phyloP scores from a whole-genome alignment of 1,140 invertebrate species.

The Chelonus insularis region DNA sequence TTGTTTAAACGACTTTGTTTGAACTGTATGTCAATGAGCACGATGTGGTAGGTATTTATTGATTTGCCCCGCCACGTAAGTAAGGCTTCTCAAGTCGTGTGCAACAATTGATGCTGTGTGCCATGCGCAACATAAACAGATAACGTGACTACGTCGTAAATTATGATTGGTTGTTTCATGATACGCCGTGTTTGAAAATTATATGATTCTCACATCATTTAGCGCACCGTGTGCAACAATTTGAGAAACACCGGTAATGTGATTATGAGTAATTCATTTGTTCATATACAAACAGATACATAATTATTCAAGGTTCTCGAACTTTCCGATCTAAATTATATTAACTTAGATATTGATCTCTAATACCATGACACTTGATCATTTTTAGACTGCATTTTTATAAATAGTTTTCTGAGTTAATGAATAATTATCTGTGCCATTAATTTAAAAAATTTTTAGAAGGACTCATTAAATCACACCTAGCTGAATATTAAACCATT shows the following conservation, averaged over 20 bases:
- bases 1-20: neutral
- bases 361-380: no score
- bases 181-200: no score
- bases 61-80: neutral
- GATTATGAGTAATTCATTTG: neutral
- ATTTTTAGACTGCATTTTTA: no score
- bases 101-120: neutral
- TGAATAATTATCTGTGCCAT: no score
- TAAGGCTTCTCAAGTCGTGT: neutral
- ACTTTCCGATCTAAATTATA: neutral
- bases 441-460: no score
- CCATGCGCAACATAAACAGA: neutral
- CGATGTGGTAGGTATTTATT: neutral
- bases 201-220: no score
- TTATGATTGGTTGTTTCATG: no score
- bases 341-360: neutral
- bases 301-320: neutral
- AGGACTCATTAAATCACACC: no score
- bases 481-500: no score
- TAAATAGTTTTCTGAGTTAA: no score
- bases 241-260: neutral
- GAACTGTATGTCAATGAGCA: neutral
- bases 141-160: no score
- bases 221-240: conserved; percentile 2
- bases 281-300: neutral